Percentiles rank a stretch among this genome's conserved stretches.
Evolutionary conservation across 2,113 vertebrate species (phyloP).

Genomic region (Malurus cyaneus): DNA sequence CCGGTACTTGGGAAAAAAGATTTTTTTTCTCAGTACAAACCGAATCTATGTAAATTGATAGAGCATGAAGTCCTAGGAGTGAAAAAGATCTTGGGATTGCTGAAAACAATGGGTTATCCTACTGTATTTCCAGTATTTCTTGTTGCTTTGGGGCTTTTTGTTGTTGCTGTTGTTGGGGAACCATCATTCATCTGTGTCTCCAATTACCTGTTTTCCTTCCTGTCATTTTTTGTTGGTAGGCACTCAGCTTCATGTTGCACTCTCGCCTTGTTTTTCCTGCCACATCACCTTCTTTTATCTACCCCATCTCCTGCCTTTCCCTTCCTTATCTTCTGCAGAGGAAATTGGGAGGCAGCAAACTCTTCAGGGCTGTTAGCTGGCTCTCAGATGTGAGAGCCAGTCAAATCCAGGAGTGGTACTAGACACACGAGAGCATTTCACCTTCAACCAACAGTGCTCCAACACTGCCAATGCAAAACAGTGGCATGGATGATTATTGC

Average conservation of each 20-base stretch:
- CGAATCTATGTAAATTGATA: background rate
- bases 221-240: background rate
- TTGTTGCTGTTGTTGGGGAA: background rate
- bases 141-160: background rate
- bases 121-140: background rate
- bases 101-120: background rate
- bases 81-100: background rate
- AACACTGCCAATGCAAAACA: background rate
- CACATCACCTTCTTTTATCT: background rate
- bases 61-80: background rate
- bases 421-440: background rate
- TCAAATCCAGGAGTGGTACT: background rate
- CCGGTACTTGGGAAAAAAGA: background rate
- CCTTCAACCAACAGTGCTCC: background rate
- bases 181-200: background rate
- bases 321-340: background rate
- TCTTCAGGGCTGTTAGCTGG: background rate
- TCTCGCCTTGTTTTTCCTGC: background rate
- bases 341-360: background rate
- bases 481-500: accelerated
- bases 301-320: background rate
- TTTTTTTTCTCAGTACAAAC: background rate
- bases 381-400: background rate
- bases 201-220: background rate
- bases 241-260: background rate